Evolutionary conservation across 2,113 vertebrate species (phyloP).

Genomic region (Muntiacus muntjak): DNA sequence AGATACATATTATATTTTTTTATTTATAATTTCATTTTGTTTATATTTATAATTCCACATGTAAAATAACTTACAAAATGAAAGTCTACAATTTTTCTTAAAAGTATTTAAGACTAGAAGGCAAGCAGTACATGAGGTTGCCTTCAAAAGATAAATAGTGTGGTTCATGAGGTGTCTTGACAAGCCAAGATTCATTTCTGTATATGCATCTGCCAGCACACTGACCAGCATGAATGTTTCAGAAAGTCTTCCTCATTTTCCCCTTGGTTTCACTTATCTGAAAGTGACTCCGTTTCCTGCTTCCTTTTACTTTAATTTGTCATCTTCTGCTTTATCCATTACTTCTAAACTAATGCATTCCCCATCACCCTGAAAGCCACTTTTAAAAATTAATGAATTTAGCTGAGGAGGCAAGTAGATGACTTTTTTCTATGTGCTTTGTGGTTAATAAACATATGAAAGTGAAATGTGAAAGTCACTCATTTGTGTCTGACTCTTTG

Average conservation of each 20-base stretch:
- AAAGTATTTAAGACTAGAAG: background rate
- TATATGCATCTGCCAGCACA: too few species aligned
- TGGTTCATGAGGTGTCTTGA: background rate
- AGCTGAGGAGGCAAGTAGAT: background rate
- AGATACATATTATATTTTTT: background rate
- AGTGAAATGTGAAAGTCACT: background rate
- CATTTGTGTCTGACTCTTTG: background rate
- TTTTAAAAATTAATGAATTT: background rate
- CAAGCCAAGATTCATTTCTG: background rate
- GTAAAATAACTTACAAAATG: background rate
- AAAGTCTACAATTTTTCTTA: background rate
- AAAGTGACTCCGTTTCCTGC: background rate
- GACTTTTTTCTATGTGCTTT: background rate
- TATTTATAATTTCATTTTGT: background rate
- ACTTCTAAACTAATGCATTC: background rate
- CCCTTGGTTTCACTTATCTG: background rate
- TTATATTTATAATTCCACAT: background rate
- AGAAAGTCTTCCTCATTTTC: background rate
- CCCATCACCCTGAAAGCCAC: background rate
- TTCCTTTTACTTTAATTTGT: background rate
- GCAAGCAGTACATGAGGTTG: background rate
- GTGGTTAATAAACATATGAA: background rate
- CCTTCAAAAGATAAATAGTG: background rate
- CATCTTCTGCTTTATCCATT: background rate
- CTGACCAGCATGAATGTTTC: fast-evolving